phyloP scores from a whole-genome alignment of 2,888 invertebrate species.

The Timema cristinae region DNA sequence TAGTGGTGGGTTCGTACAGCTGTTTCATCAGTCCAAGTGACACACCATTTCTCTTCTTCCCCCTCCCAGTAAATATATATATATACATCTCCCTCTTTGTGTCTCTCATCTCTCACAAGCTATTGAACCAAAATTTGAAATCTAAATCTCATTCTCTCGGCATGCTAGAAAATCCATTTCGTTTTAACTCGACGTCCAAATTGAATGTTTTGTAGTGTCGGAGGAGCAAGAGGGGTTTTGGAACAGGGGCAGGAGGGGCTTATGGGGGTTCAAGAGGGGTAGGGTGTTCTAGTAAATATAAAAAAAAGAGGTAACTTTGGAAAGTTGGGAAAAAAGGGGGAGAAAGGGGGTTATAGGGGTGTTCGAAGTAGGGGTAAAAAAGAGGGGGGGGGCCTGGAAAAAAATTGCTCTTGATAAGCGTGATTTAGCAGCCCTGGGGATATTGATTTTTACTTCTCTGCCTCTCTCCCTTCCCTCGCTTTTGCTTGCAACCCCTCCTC shows the following conservation, averaged over 20 bases:
- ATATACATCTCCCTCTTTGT: not conserved
- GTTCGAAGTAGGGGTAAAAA: conserved; percentile 29
- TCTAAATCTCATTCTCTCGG: conserved; percentile 43
- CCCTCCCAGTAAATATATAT: not conserved
- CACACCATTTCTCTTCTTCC: not conserved
- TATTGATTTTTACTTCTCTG: conserved; percentile 44
- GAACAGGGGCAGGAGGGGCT: conserved; percentile 32
- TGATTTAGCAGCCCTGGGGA: conserved; percentile 75
- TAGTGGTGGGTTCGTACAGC: too few species aligned
- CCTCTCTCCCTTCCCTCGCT: conserved; percentile 21
- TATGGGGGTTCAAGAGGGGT: conserved; percentile 21
- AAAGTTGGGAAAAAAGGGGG: conserved; percentile 29
- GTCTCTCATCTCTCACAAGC: conserved; percentile 16
- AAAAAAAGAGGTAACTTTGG: conserved; percentile 52
- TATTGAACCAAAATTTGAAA: conserved; percentile 44
- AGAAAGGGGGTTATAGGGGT: conserved; percentile 12
- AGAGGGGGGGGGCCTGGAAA: conserved; percentile 38
- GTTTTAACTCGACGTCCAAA: conserved; percentile 57
- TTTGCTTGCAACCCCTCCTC: too few species aligned
- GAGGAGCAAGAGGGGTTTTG: conserved; percentile 28
- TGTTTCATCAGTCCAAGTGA: too few species aligned
- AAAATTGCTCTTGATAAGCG: conserved; percentile 55
- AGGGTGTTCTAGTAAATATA: conserved; percentile 39
- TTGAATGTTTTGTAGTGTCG: conserved; percentile 55
- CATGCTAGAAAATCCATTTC: conserved; percentile 56